Evolutionary conservation across 2,888 invertebrate genomes (phyloP).

Genomic region (Eurytoma californica): DNA sequence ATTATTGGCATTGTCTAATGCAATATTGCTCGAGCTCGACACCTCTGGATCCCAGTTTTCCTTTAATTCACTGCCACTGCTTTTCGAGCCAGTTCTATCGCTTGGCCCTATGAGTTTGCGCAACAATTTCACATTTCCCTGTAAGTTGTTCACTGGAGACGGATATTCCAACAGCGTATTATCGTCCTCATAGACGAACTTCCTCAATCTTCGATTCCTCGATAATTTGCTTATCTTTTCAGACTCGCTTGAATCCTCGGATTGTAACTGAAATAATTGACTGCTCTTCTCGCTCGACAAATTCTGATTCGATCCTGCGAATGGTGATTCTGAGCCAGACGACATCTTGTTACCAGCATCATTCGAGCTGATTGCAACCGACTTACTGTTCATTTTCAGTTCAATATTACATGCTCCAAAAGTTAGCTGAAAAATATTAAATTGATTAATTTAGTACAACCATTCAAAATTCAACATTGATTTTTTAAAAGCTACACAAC

Average conservation of each 20-base stretch:
- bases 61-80: constrained; percentile 62
- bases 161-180: constrained; percentile 56
- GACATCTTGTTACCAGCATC: constrained; percentile 17
- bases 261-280: constrained; percentile 44
- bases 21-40: constrained; percentile 45
- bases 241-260: constrained; percentile 43
- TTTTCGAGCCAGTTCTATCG: constrained; percentile 12
- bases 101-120: constrained; percentile 1
- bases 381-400: constrained; percentile 60
- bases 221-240: constrained; percentile 3
- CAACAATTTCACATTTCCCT: constrained; percentile 19
- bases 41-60: constrained; percentile 66
- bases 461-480: too few species aligned
- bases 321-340: constrained; percentile 28
- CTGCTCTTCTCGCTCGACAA: constrained; percentile 46
- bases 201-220: constrained; percentile 21
- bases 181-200: constrained; percentile 56
- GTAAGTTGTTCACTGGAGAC: constrained; percentile 20
- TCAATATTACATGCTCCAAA: constrained; percentile 66
- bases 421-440: constrained; percentile 62
- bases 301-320: constrained; percentile 50
- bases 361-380: not conserved
- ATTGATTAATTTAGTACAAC: too few species aligned
- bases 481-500: too few species aligned
- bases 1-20: constrained; percentile 29